These are phyloP conservation scores for Scomberomorus guttatus DNA, from an alignment of 2,797 vertebrate genomes.

Conservation along the genomic window DNA sequence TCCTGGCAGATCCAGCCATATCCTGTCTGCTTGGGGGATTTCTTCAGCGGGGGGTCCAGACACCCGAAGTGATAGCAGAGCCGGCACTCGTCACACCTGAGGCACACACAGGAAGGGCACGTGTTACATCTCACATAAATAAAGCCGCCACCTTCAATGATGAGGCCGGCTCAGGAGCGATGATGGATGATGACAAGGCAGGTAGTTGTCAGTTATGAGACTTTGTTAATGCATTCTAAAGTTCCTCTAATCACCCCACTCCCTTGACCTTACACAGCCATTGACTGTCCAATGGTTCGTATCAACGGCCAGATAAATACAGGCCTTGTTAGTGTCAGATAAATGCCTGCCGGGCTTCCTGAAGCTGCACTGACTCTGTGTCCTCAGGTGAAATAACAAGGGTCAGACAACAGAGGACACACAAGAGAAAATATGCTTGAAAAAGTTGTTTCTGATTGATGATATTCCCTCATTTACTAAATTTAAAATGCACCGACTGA, in stretches of 20 bases:
- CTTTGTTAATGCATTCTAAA: conserved; percentile 71
- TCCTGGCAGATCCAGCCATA: conserved; percentile 99
- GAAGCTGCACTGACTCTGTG: conserved; percentile 10
- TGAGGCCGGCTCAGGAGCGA: conserved; percentile 19
- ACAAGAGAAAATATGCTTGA: neutral
- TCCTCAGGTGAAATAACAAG: conserved; percentile 14
- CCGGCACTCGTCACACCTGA: conserved; percentile 96
- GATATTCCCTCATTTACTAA: neutral
- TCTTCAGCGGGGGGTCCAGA: conserved; percentile 98
- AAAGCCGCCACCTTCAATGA: conserved; percentile 15
- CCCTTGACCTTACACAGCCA: conserved; percentile 72
- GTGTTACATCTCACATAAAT: conserved; percentile 55
- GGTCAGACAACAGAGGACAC: neutral
- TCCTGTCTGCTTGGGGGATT: conserved; percentile 98
- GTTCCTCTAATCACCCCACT: conserved; percentile 64
- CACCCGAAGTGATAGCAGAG: conserved; percentile 99
- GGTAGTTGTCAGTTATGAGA: conserved; percentile 76
- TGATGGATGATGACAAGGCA: conserved; percentile 76
- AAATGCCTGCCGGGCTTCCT: conserved; percentile 11
- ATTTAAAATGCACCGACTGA: neutral
- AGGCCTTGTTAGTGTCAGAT: conserved; percentile 65
- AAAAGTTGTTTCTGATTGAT: neutral
- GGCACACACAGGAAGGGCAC: conserved; percentile 42
- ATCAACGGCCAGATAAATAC: conserved; percentile 69
- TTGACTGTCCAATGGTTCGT: conserved; percentile 48